A percentile compares a stretch with the other conserved stretches of the same genome.
Conservation (phyloP, 2,113 vertebrate species). For the Eudyptes chrysolophus region DNA sequence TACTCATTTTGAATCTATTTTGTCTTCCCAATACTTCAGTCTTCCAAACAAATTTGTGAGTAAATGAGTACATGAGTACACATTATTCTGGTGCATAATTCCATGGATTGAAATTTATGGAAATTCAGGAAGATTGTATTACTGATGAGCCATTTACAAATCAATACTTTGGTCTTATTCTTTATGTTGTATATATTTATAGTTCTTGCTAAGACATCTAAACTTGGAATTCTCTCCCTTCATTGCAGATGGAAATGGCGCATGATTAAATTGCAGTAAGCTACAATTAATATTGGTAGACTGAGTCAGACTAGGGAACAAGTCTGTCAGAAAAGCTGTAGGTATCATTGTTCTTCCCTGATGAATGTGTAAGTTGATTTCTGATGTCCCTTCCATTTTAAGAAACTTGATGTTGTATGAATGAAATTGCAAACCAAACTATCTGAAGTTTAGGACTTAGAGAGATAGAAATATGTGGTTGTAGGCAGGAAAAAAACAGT, state of each 20-base stretch:
- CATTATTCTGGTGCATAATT: slow-evolving; percentile 21
- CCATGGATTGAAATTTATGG: background rate
- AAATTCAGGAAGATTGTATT: slow-evolving; percentile 11
- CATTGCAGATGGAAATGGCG: background rate
- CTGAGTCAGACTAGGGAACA: background rate
- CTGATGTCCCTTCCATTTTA: background rate
- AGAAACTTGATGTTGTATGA: background rate
- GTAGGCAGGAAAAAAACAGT: background rate
- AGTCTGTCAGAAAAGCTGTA: background rate
- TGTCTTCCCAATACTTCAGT: background rate
- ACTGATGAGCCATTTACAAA: slow-evolving; percentile 5
- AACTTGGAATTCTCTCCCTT: background rate
- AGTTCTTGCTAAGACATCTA: background rate
- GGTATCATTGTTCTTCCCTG: background rate
- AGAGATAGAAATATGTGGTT: background rate
- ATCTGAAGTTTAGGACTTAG: background rate
- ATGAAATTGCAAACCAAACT: background rate
- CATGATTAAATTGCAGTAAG: background rate
- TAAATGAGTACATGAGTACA: background rate
- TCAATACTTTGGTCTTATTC: background rate
- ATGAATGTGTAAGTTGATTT: background rate
- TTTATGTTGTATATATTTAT: background rate
- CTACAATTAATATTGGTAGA: background rate
- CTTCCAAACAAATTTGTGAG: background rate
- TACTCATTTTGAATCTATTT: slow-evolving; percentile 38